Evolutionary conservation across 2,113 vertebrate species (phyloP).

Genomic region (Strix aluco): DNA sequence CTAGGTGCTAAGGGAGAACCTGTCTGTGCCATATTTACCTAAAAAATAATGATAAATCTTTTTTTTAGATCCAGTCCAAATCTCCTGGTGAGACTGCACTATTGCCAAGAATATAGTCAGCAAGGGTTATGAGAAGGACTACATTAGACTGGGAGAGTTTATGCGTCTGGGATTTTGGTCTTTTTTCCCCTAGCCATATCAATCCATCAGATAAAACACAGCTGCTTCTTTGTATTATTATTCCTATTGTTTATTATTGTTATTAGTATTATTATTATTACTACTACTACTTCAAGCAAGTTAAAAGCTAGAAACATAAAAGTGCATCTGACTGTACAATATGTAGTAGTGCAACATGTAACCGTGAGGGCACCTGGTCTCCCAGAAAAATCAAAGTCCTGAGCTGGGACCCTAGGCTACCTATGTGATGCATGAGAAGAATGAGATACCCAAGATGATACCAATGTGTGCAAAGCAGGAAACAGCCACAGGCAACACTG

Average conservation of each 20-base stretch:
- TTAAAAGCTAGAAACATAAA: neutral
- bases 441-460: neutral
- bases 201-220: neutral
- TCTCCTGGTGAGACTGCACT: neutral
- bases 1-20: neutral
- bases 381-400: neutral
- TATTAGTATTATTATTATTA: neutral
- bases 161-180: neutral
- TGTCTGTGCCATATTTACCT: neutral
- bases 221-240: neutral
- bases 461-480: rapidly evolving
- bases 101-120: neutral
- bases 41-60: neutral
- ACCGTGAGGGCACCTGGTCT: neutral
- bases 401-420: neutral
- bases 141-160: neutral
- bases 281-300: neutral
- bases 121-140: neutral
- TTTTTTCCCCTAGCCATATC: neutral
- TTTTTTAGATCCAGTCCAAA: neutral
- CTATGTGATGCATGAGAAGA: neutral
- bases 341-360: rapidly evolving
- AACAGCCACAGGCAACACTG: neutral
- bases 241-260: no score
- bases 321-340: neutral